These are phyloP conservation scores for Halichondria panicea DNA, from an alignment of 37 sponge, comb jelly and placozoan species.

Conservation along the genomic window DNA sequence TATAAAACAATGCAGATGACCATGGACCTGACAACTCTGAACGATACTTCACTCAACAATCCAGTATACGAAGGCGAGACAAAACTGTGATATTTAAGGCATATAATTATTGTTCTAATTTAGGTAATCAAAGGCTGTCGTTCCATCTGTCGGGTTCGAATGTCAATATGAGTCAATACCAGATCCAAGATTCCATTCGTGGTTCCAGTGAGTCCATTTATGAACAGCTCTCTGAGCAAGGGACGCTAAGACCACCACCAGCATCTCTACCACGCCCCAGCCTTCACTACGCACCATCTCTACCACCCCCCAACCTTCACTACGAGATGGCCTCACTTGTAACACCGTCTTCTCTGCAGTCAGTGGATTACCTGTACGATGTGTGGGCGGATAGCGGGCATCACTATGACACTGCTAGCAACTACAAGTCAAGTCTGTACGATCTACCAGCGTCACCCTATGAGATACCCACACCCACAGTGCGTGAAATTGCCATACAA, in stretches of 20 bases:
- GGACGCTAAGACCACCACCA: background rate
- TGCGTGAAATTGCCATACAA: too few relatives aligned
- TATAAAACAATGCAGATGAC: background rate
- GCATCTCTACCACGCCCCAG: background rate
- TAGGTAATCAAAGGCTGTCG: background rate
- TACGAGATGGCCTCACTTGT: background rate
- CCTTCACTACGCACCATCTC: background rate
- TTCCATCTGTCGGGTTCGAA: background rate
- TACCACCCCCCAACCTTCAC: background rate
- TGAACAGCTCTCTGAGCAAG: background rate
- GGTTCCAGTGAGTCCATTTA: too few relatives aligned
- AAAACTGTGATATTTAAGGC: background rate
- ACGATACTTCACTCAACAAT: conserved; percentile 3
- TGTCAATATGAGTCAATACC: background rate
- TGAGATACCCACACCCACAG: conserved; percentile 18
- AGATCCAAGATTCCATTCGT: too few relatives aligned
- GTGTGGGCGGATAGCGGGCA: background rate
- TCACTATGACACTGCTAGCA: conserved; percentile 16
- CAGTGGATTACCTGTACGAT: background rate
- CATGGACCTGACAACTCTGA: background rate
- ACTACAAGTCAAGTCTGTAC: background rate
- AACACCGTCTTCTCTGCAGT: background rate
- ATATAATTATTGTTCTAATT: background rate
- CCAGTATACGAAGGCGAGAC: conserved; percentile 10
- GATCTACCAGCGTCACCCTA: conserved; percentile 20